Conservation (phyloP, 2,113 vertebrate species). For the Salvelinus alpinus region DNA sequence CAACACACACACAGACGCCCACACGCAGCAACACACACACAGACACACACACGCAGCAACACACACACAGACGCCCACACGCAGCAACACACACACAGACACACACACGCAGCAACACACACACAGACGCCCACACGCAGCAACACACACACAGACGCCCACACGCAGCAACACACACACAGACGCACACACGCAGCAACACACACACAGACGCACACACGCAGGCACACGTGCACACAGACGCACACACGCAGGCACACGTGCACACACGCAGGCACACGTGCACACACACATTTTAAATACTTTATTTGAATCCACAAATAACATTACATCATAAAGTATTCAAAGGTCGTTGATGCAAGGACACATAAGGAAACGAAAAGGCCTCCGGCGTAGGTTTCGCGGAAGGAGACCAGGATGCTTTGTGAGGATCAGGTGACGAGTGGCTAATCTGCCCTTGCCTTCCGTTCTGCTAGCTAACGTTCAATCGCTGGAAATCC, state of each 20-base stretch:
- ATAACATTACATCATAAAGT: no score
- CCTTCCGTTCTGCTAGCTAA: no score
- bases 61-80: slow-evolving; percentile 19
- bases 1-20: background rate
- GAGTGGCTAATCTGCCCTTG: no score
- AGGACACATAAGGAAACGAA: no score
- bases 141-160: background rate
- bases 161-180: slow-evolving; percentile 21
- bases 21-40: slow-evolving; percentile 4
- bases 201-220: background rate
- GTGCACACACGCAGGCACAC: no score
- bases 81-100: slow-evolving; percentile 10
- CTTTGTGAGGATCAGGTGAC: no score
- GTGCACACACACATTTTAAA: background rate
- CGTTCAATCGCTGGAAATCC: no score
- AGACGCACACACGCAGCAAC: background rate
- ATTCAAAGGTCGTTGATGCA: no score
- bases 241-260: background rate
- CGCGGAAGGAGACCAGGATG: no score
- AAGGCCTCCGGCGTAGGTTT: no score
- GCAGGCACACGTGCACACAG: slow-evolving; percentile 2
- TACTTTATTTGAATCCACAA: no score
- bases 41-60: background rate
- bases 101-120: background rate
- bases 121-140: background rate